A percentile compares a stretch with the other conserved stretches of the same genome.
These are phyloP conservation scores for Drosophila ironensis DNA, from an alignment of 1,140 invertebrate genomes.

Conservation along the genomic window DNA sequence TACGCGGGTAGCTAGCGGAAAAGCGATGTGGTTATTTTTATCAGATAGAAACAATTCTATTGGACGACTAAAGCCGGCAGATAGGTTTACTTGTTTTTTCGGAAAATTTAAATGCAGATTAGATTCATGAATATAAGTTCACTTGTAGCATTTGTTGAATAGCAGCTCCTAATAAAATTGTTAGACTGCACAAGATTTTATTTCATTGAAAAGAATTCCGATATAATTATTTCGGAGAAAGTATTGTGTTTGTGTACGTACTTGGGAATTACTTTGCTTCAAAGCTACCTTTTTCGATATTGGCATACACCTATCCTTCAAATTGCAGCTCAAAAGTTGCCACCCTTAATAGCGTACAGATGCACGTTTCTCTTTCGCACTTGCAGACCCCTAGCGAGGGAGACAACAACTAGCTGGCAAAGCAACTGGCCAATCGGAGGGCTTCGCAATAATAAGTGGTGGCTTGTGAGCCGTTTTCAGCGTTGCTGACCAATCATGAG, in stretches of 20 bases:
- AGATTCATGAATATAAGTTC: no score
- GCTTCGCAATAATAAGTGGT: constrained; percentile 1
- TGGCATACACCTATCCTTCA: not conserved
- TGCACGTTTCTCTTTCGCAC: not conserved
- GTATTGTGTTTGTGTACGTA: not conserved
- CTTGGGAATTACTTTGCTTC: not conserved
- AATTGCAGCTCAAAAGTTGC: not conserved
- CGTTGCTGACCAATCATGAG: constrained; percentile 38
- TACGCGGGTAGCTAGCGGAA: constrained; percentile 66
- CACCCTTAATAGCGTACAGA: not conserved
- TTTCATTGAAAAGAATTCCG: no score
- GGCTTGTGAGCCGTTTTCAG: not conserved
- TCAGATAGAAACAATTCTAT: constrained; percentile 70
- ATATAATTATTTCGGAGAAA: not conserved
- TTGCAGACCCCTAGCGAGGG: not conserved
- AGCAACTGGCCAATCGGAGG: constrained; percentile 36
- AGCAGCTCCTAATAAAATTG: no score
- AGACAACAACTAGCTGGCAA: not conserved
- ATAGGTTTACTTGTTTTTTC: constrained; percentile 12
- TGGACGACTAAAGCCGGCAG: constrained; percentile 34
- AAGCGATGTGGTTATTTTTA: constrained; percentile 58
- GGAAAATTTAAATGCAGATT: constrained; percentile 35
- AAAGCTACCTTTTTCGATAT: not conserved
- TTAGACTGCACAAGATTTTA: no score
- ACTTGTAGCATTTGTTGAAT: no score